phyloP scores from a whole-genome alignment of 1,140 invertebrate genomes.

The Phocides pigmalion region DNA sequence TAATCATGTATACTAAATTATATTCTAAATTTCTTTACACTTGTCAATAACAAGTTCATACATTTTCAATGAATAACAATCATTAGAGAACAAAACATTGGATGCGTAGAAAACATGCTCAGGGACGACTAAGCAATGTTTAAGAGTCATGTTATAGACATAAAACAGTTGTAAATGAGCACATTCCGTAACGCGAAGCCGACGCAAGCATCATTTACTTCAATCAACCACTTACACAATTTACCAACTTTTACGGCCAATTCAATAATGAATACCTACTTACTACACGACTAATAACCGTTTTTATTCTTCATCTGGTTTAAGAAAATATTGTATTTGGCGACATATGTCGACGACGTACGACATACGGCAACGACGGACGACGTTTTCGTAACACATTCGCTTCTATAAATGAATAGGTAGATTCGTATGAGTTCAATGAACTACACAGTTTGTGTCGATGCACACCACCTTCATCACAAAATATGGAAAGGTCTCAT shows the following conservation, averaged over 20 bases:
- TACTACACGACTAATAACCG: not conserved
- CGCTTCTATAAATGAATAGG: not conserved
- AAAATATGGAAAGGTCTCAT: slow-evolving; percentile 7
- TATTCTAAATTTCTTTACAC: no score
- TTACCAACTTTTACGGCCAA: slow-evolving; percentile 24
- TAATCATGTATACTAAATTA: no score
- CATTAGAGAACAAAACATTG: not conserved
- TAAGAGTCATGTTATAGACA: slow-evolving; percentile 1
- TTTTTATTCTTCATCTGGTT: not conserved
- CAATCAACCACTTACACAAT: slow-evolving; percentile 45
- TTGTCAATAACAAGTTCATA: not conserved
- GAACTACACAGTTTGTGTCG: not conserved
- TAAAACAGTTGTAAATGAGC: slow-evolving; percentile 31
- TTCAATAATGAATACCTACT: not conserved
- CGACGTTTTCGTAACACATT: not conserved
- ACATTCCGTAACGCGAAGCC: slow-evolving; percentile 36
- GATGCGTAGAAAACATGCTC: not conserved
- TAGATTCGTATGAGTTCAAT: not conserved
- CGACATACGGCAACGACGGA: no score
- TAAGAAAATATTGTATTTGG: not conserved
- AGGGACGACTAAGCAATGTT: not conserved
- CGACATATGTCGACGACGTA: no score
- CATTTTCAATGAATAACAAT: not conserved
- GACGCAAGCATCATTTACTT: slow-evolving; percentile 37
- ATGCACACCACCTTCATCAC: not conserved